Evolutionary conservation across 1,140 invertebrate genomes (phyloP), one percentile per base, ranked within the genome.

Genomic region (Bursaphelenchus mucronatus): DNA sequence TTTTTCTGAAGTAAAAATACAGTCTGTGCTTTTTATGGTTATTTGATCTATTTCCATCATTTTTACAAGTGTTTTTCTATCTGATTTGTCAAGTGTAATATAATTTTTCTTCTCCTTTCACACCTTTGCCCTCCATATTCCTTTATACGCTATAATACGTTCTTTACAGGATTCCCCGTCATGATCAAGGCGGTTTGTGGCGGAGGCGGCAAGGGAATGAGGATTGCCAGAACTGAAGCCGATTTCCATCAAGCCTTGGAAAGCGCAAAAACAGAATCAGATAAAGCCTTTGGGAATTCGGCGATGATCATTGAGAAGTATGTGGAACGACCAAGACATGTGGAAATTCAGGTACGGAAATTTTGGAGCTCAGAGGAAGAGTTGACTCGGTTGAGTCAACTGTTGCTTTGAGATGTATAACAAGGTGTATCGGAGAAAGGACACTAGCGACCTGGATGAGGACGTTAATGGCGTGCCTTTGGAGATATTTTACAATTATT

Each of bases 161-260:
- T 3, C 30, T 30, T 10, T 72, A 19, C 30, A 75, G 83, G 71
- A 1, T 73, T 73, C 55, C 71, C 71, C 8, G 74, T 73, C 6
- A 73, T 73, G 71, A 61, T 73, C n/a, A 73, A 73, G 47, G 68
- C 71, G 0, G 74, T 77, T 13, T 73, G 58, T 19, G 71, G 71
- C 15, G 71, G 71, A 13, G 71, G 71, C 52, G 71, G 71, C 7
- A 73, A 76, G 88, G 87, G 80, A 55, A 98, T 98, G 94, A 86
- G 94, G 82, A 95, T 97, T 69, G 90, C 88, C 8, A 85, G 87
- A 78, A 88, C 84, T 45, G 86, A 87, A 68, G 83, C 86, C 1
- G 90, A 97, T 68, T 98, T 99, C 82, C 78, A 88, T 0, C 84
- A 88, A 30, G 89, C 92, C 74, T 82, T 99, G n/a, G 88, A 94